Conservation (phyloP, 2,888 invertebrate genomes). For the Eurytoma californica region DNA sequence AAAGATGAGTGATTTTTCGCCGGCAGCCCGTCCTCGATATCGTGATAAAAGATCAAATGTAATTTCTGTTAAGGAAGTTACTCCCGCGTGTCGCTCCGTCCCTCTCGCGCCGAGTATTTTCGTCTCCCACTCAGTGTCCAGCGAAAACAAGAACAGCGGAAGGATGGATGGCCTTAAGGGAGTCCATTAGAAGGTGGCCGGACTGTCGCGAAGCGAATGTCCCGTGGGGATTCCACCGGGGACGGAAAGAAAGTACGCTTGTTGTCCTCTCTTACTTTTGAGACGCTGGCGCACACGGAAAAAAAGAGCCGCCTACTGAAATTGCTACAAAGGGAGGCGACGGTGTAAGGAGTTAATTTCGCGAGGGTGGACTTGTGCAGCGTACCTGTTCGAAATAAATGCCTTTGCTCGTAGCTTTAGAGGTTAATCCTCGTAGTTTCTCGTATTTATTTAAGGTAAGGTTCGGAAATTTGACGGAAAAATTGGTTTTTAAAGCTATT, state of each 20-base stretch:
- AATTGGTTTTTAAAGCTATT: too few species aligned
- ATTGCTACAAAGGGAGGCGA: slow-evolving; percentile 43
- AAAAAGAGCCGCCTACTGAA: slow-evolving; percentile 47
- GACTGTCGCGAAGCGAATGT: slow-evolving; percentile 64
- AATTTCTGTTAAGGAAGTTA: not conserved
- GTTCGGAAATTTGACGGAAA: too few species aligned
- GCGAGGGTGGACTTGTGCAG: not conserved
- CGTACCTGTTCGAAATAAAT: not conserved
- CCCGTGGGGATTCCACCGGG: slow-evolving; percentile 61
- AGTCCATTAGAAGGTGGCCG: slow-evolving; percentile 64
- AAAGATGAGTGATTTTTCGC: not conserved
- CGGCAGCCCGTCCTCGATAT: not conserved
- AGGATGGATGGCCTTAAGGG: slow-evolving; percentile 58
- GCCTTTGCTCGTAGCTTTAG: too few species aligned
- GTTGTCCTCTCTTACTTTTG: slow-evolving; percentile 3
- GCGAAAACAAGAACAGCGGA: slow-evolving; percentile 57
- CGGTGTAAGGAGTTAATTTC: slow-evolving; percentile 52
- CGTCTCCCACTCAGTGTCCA: slow-evolving; percentile 59
- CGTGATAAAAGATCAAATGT: slow-evolving; percentile 25
- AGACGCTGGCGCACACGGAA: slow-evolving; percentile 18
- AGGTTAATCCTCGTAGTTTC: too few species aligned
- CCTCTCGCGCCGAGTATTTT: too few species aligned
- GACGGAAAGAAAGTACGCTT: slow-evolving; percentile 54
- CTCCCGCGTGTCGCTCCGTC: not conserved
- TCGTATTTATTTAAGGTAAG: too few species aligned